Conservation (phyloP, 2,113 vertebrate species). For the Myrmophylax atrothorax region DNA sequence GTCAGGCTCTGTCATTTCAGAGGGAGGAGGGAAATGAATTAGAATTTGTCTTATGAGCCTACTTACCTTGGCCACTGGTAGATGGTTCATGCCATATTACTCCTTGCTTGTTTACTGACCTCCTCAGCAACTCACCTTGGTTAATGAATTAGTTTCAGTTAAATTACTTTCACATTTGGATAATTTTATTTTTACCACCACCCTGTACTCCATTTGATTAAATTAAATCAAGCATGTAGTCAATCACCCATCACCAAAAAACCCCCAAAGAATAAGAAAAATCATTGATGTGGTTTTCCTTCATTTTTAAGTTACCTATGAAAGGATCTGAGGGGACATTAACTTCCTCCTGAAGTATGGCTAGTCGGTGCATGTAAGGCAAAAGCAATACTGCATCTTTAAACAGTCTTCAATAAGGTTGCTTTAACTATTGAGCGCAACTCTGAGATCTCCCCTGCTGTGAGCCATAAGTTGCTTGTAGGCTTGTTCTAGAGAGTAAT, state of each 20-base stretch:
- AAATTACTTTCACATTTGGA: constrained; percentile 45
- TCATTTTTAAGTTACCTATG: constrained; percentile 23
- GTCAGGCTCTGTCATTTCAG: neutral
- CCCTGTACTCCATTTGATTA: neutral
- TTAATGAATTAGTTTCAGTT: constrained; percentile 46
- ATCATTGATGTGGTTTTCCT: neutral
- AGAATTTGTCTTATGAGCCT: neutral
- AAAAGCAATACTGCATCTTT: constrained; percentile 49
- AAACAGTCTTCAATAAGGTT: constrained; percentile 33
- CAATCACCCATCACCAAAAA: neutral
- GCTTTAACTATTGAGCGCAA: constrained; percentile 47
- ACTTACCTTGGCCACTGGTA: neutral
- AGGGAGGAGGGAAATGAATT: neutral
- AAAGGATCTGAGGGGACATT: neutral
- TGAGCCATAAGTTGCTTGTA: constrained; percentile 72
- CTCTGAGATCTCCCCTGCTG: constrained; percentile 71
- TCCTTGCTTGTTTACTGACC: constrained; percentile 29
- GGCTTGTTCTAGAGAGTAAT: constrained; percentile 81
- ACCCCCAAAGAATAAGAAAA: neutral
- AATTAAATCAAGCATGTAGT: neutral
- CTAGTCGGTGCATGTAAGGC: neutral
- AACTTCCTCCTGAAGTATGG: neutral
- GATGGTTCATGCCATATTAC: neutral
- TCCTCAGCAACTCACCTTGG: constrained; percentile 16
- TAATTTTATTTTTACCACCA: neutral